These are phyloP conservation scores for Apomyelois bistriatella DNA, from an alignment of 2,888 invertebrate species.

Conservation along the genomic window DNA sequence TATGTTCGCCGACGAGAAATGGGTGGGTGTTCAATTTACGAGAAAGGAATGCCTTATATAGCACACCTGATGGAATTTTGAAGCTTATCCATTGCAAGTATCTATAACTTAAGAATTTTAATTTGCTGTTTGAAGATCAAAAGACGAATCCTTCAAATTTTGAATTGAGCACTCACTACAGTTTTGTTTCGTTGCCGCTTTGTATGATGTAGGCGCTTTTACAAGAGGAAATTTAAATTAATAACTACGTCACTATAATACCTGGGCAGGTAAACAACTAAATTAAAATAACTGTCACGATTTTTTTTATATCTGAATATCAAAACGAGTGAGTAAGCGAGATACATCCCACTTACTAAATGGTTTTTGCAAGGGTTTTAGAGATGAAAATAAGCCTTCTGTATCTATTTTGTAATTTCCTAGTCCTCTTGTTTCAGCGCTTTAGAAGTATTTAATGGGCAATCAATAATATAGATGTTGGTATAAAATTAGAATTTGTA, in stretches of 20 bases:
- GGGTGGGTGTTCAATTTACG: constrained; percentile 78
- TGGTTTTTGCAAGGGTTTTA: too few species aligned
- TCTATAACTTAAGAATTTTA: constrained; percentile 23
- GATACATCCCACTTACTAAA: too few species aligned
- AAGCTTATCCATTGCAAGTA: constrained; percentile 34
- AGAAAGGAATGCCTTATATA: constrained; percentile 54
- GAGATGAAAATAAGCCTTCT: too few species aligned
- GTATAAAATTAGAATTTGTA: constrained; percentile 4
- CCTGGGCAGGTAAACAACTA: too few species aligned
- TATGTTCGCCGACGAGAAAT: constrained; percentile 74
- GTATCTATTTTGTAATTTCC: not conserved
- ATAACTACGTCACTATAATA: too few species aligned
- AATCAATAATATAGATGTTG: constrained; percentile 12
- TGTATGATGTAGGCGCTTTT: constrained; percentile 19
- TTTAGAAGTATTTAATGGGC: not conserved
- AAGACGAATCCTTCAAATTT: constrained; percentile 64
- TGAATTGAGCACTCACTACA: constrained; percentile 71
- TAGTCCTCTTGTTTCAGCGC: not conserved
- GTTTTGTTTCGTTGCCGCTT: constrained; percentile 53
- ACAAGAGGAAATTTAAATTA: constrained; percentile 9
- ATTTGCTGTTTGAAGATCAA: constrained; percentile 46
- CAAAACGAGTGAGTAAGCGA: too few species aligned
- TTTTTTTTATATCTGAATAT: too few species aligned
- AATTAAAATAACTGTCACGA: too few species aligned
- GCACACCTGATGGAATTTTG: constrained; percentile 37